Percentiles rank a stretch among this genome's conserved stretches.
Evolutionary conservation across 2,113 vertebrate species (phyloP).

Genomic region (Tiliqua scincoides): DNA sequence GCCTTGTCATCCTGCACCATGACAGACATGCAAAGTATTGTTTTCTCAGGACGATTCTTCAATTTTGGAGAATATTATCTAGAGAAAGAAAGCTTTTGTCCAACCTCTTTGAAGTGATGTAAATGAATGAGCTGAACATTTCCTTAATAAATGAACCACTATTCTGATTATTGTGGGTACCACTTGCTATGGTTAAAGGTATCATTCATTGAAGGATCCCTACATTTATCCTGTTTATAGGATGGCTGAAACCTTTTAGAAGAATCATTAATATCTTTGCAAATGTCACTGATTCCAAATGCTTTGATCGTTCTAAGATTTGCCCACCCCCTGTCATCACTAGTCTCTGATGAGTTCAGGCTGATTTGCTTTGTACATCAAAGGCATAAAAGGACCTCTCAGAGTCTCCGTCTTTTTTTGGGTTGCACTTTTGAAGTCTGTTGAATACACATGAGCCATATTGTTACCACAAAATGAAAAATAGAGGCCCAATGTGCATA

Average conservation of each 20-base stretch:
- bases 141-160: constrained; percentile 66
- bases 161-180: constrained; percentile 64
- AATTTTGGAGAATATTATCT: constrained; percentile 62
- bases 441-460: constrained; percentile 72
- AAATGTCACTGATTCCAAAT: constrained; percentile 76
- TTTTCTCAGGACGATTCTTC: constrained; percentile 67
- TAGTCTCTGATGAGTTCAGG: constrained; percentile 77
- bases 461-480: constrained; percentile 54
- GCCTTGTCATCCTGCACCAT: constrained; percentile 65
- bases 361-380: constrained; percentile 83
- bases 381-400: constrained; percentile 76
- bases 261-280: constrained; percentile 79
- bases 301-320: constrained; percentile 80
- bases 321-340: constrained; percentile 77
- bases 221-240: constrained; percentile 74
- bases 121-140: constrained; percentile 52
- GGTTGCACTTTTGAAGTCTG: constrained; percentile 73
- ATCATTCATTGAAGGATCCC: constrained; percentile 68
- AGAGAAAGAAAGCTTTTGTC: constrained; percentile 32
- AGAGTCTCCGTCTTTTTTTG: constrained; percentile 57
- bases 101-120: constrained; percentile 52
- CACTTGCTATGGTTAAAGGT: constrained; percentile 66
- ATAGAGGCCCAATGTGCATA: constrained; percentile 31
- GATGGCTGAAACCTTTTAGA: constrained; percentile 72
- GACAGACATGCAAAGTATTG: constrained; percentile 58